These are phyloP conservation scores for Platichthys stellatus DNA, from an alignment of 2,113 vertebrate genomes.

Conservation along the genomic window DNA sequence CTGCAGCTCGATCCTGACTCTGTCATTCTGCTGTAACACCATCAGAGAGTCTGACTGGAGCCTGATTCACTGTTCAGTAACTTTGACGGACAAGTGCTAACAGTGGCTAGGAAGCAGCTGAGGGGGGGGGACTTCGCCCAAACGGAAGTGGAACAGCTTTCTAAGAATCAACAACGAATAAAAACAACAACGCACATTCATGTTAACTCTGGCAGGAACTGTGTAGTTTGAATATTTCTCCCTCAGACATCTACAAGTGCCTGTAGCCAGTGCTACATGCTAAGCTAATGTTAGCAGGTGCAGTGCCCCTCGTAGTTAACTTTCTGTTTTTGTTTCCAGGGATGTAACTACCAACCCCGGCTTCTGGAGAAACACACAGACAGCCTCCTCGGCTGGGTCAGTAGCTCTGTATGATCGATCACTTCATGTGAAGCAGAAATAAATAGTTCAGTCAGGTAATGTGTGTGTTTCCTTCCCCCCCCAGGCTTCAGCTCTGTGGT, in stretches of 20 bases:
- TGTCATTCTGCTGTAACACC: not conserved
- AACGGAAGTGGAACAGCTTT: fast-evolving
- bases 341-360: constrained; percentile 87
- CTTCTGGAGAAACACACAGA: constrained; percentile 88
- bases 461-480: constrained; percentile 39
- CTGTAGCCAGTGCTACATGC: not conserved
- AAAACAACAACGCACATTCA: not conserved
- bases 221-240: not conserved
- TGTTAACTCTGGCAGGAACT: not conserved
- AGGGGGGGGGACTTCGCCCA: not conserved
- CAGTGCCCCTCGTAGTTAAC: not conserved
- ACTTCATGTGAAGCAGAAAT: constrained; percentile 5
- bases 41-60: not conserved
- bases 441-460: constrained; percentile 24
- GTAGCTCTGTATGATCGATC: constrained; percentile 56
- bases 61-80: no score
- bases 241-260: not conserved
- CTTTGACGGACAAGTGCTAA: constrained; percentile 32
- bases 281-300: constrained; percentile 31
- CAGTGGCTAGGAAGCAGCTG: not conserved
- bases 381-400: constrained; percentile 90
- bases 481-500: constrained; percentile 91
- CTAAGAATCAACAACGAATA: not conserved
- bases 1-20: fast-evolving
- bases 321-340: constrained; percentile 67